Conservation (phyloP, 2,113 vertebrate genomes). For the Anolis sagrei region DNA sequence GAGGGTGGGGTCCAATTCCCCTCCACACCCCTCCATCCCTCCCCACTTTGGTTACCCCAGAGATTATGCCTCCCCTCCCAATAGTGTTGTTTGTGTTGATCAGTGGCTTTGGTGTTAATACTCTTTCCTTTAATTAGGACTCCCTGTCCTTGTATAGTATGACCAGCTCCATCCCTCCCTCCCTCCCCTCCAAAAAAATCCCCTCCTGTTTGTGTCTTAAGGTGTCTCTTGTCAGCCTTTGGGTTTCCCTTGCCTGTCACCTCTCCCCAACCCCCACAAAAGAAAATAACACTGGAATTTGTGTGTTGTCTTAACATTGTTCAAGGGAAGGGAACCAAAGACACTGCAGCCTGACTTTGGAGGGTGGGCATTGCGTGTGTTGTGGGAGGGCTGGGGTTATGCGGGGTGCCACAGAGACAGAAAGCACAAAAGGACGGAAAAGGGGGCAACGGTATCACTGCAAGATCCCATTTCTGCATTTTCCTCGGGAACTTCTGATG, state of each 20-base stretch:
- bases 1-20: background rate
- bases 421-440: slow-evolving; percentile 29
- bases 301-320: slow-evolving; percentile 63
- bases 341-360: slow-evolving; percentile 3
- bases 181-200: background rate
- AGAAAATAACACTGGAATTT: slow-evolving; percentile 78
- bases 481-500: slow-evolving; percentile 29
- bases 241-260: slow-evolving; percentile 30
- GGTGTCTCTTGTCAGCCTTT: slow-evolving; percentile 68
- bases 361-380: background rate
- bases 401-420: background rate
- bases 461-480: background rate
- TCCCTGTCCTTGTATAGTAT: slow-evolving; percentile 68
- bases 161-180: slow-evolving; percentile 32
- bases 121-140: slow-evolving; percentile 67
- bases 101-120: slow-evolving; percentile 77
- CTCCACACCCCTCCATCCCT: slow-evolving; percentile 52
- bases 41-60: slow-evolving; percentile 53
- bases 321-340: background rate
- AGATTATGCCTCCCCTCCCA: slow-evolving; percentile 61
- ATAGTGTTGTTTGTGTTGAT: slow-evolving; percentile 75
- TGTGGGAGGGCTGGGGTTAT: too few species aligned
- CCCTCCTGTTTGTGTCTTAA: slow-evolving; percentile 61
- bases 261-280: slow-evolving; percentile 19
- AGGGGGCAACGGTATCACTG: too few species aligned